These are phyloP conservation scores for Apoderus coryli DNA, from an alignment of 2,888 invertebrate species.

Conservation along the genomic window DNA sequence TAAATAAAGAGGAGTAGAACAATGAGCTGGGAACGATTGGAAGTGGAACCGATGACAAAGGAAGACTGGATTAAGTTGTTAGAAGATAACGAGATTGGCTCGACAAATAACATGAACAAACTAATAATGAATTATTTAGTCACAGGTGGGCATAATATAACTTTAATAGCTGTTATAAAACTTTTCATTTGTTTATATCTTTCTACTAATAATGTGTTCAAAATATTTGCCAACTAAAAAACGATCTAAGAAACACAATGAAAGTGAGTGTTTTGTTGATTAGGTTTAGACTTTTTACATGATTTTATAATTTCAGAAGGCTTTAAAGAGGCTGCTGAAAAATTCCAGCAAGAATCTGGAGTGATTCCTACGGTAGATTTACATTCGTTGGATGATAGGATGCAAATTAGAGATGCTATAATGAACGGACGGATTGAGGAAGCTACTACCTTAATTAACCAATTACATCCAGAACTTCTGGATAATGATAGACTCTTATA, in stretches of 20 bases:
- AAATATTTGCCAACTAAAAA: no score
- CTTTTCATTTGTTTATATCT: slow-evolving; percentile 7
- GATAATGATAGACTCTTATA: slow-evolving; percentile 92
- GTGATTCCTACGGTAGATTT: slow-evolving; percentile 62
- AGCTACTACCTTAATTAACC: slow-evolving; percentile 86
- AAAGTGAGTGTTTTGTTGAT: background rate
- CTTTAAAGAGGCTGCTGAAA: slow-evolving; percentile 93
- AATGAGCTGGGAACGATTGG: slow-evolving; percentile 40
- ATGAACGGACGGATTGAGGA: slow-evolving; percentile 85
- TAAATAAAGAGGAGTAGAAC: no score
- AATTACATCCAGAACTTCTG: slow-evolving; percentile 83
- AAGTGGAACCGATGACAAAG: slow-evolving; percentile 38
- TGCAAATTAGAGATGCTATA: slow-evolving; percentile 85
- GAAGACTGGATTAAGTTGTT: slow-evolving; percentile 63
- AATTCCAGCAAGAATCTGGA: slow-evolving; percentile 90
- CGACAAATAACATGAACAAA: slow-evolving; percentile 89
- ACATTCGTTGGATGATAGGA: slow-evolving; percentile 79
- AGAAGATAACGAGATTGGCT: slow-evolving; percentile 66
- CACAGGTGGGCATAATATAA: slow-evolving; percentile 60
- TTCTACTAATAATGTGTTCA: slow-evolving; percentile 1
- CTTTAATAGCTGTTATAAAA: no score
- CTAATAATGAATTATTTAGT: slow-evolving; percentile 98
- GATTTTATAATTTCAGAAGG: slow-evolving; percentile 45
- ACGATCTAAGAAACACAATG: slow-evolving; percentile 3
- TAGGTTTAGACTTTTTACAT: background rate